These are phyloP conservation scores for Brachyrhaphis roseni DNA, from an alignment of 2,797 vertebrate species.

Conservation along the genomic window DNA sequence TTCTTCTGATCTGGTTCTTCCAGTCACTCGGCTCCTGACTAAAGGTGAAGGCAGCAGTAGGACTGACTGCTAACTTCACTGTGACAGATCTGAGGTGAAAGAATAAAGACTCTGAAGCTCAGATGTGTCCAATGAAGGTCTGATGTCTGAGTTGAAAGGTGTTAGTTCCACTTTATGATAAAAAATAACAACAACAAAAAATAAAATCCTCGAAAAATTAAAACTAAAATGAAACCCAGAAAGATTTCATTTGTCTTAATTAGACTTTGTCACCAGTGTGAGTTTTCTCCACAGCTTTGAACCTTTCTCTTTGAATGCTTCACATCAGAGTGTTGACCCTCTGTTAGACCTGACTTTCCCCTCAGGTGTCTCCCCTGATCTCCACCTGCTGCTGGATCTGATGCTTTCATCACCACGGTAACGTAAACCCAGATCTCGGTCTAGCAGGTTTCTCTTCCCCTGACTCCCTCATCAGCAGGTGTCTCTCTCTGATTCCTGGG, in stretches of 20 bases:
- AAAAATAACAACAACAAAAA: neutral
- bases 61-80: neutral
- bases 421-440: neutral
- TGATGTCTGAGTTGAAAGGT: neutral
- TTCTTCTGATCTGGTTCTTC: neutral
- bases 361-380: neutral
- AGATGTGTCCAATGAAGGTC: neutral
- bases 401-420: neutral
- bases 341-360: conserved; percentile 4
- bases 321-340: neutral
- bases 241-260: neutral
- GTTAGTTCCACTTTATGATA: neutral
- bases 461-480: neutral
- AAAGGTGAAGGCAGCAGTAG: neutral
- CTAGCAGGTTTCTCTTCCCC: neutral
- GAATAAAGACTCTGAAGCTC: neutral
- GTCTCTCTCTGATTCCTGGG: neutral
- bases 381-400: conserved; percentile 4
- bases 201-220: neutral
- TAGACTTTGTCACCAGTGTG: neutral
- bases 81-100: neutral
- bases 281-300: neutral
- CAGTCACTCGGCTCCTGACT: neutral
- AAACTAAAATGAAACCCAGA: neutral
- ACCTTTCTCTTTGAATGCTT: neutral